A percentile compares a stretch with the other conserved stretches of the same genome.
Conservation (phyloP, 2,113 vertebrate species). For the Pluvialis apricaria region DNA sequence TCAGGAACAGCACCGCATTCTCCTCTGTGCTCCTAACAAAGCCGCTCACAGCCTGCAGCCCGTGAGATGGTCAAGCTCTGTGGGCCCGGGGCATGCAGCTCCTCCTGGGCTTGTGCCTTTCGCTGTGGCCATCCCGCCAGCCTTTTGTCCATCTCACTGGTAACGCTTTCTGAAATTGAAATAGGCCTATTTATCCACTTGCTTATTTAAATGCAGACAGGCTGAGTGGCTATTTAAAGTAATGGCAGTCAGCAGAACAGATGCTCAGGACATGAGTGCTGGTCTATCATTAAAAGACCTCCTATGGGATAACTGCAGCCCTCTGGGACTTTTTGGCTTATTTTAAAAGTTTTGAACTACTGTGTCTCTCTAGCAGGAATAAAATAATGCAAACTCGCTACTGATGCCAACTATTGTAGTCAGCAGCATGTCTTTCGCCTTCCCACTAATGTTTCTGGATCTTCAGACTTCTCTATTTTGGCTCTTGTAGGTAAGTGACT, state of each 20-base stretch:
- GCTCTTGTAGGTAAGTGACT: neutral
- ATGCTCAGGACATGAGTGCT: neutral
- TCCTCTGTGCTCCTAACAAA: neutral
- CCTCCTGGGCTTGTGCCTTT: neutral
- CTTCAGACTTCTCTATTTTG: neutral
- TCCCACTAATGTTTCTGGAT: neutral
- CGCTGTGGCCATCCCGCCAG: fast-evolving
- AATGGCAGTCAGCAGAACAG: neutral
- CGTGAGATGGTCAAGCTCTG: fast-evolving
- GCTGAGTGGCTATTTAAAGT: neutral
- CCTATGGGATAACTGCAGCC: neutral
- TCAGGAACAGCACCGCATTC: fast-evolving
- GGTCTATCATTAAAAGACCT: neutral
- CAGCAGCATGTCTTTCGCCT: neutral
- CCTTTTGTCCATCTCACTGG: neutral
- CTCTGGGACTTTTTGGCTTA: neutral
- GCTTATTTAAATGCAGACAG: neutral
- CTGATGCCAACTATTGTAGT: neutral
- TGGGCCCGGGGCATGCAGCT: neutral
- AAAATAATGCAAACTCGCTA: neutral
- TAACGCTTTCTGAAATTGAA: neutral
- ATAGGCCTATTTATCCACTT: neutral
- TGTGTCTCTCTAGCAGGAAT: neutral
- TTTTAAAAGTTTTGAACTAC: constrained; percentile 2
- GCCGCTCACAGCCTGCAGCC: neutral